Evolutionary conservation across 2,113 vertebrate species (phyloP).

Genomic region (Pteruthius melanotis): DNA sequence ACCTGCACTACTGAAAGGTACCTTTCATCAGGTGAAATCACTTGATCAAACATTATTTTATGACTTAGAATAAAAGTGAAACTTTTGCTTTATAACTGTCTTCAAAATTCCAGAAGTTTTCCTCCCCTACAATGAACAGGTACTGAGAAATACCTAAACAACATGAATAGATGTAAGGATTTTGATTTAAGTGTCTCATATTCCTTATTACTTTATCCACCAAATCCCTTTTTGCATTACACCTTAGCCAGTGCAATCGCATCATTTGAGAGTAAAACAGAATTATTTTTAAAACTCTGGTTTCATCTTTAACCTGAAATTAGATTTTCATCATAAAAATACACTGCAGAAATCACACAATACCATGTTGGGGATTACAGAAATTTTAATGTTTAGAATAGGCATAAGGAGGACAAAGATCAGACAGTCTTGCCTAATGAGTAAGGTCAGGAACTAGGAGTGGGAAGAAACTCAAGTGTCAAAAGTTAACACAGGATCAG

Average conservation of each 20-base stretch:
- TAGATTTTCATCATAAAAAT: not conserved
- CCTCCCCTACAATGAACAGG: rapidly evolving
- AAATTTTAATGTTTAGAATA: not conserved
- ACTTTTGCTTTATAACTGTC: not conserved
- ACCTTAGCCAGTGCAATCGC: not conserved
- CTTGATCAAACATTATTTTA: not conserved
- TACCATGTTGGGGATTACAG: not conserved
- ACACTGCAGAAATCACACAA: not conserved
- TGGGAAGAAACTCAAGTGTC: not conserved
- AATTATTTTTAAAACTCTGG: not conserved
- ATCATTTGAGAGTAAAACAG: not conserved
- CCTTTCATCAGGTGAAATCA: not conserved
- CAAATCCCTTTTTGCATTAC: not conserved
- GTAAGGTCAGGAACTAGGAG: not conserved
- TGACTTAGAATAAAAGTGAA: not conserved
- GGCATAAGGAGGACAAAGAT: not conserved
- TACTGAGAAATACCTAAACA: not conserved
- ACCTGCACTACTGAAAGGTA: not conserved
- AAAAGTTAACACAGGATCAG: not conserved
- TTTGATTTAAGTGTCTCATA: not conserved
- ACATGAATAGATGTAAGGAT: not conserved
- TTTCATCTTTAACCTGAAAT: not conserved
- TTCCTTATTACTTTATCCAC: not conserved
- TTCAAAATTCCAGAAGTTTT: not conserved
- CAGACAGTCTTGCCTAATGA: not conserved